Conservation (phyloP, 2,113 vertebrate genomes). For the Austrofundulus limnaeus region DNA sequence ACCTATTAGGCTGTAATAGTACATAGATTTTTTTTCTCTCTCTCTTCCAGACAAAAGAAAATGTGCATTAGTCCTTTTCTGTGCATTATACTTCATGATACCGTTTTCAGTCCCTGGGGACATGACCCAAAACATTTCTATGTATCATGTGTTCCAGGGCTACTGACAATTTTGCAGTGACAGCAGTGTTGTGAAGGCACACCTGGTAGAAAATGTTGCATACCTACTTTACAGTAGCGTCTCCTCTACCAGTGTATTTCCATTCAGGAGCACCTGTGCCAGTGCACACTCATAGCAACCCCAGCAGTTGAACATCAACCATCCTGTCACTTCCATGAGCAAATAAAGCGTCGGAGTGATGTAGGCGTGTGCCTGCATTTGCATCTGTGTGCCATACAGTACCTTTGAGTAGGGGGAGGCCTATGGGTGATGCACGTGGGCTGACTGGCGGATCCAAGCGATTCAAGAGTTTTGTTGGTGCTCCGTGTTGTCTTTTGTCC, state of each 20-base stretch:
- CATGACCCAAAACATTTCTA: conserved; percentile 58
- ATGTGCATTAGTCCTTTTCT: conserved; percentile 14
- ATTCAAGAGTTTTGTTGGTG: conserved; percentile 41
- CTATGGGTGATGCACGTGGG: conserved; percentile 44
- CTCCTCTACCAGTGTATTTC: conserved; percentile 40
- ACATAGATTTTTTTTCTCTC: conserved; percentile 5
- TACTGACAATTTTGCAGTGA: conserved; percentile 51
- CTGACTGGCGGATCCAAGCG: conserved; percentile 63
- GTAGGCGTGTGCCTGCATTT: not conserved
- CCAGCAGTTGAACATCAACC: conserved; percentile 12
- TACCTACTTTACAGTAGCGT: conserved; percentile 54
- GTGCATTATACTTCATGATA: conserved; percentile 55
- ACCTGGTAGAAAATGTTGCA: conserved; percentile 52
- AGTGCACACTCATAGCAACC: not conserved
- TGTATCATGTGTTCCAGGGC: conserved; percentile 43
- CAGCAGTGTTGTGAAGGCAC: conserved; percentile 49
- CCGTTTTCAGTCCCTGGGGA: conserved; percentile 17
- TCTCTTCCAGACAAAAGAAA: conserved; percentile 5
- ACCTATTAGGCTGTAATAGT: conserved; percentile 24
- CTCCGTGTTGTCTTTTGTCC: conserved; percentile 40
- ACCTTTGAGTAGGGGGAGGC: conserved; percentile 20
- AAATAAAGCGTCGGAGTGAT: conserved; percentile 14
- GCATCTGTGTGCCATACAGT: not conserved
- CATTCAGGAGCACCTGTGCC: conserved; percentile 29
- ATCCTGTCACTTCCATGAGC: conserved; percentile 35